Evolutionary conservation across 2,797 vertebrate species (phyloP), one percentile per base, ranked within the genome.

Genomic region (Periophthalmus magnuspinnatus): DNA sequence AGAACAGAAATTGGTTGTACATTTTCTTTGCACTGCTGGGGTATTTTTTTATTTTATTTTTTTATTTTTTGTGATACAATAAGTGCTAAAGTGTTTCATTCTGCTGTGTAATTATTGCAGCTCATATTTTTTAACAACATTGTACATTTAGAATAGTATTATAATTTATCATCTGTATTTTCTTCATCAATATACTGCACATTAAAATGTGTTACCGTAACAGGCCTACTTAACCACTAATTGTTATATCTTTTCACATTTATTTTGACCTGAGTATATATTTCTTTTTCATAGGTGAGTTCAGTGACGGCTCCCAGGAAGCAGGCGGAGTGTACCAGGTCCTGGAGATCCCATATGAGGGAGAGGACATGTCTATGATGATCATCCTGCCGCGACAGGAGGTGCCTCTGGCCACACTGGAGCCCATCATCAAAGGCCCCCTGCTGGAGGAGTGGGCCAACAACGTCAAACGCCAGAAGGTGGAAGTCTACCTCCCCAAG

Each of bases 261-360:
- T 28, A 41, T 41, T 41, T 41, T 41, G 38, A 41, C 11, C 13
- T 3, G 38, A 52, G 17, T 21, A 19, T 3, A 5, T 38, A 9
- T 36, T 33, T 50, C 2, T 36, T 13, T 38, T 16, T 54, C 7
- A 13, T 67, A 99, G 98, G 98, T 28, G 98, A 99, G 90, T 99
- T 99, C 89, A 99, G 96, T 24, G 98, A 99, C 48, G 98, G 98
- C 67, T 96, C 96, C 55, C 95, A 97, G 45, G 98, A 99, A 84
- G 98, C 97, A 0, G 97, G 98, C 0, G 98, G 98, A 6, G 95
- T 98, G 73, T 99, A 99, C 86, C 98, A 99, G 92, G 98, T 99
- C 21, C 78, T 99, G 81, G 98, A 99, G 91, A 98, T 99, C 86
- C 96, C 96, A 0, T 99, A 99, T 2, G 96, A 98, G 69, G 96